Percentiles rank a stretch among this genome's conserved stretches.
Conservation (phyloP, 2,113 vertebrate genomes). For the Corvus hawaiiensis region DNA sequence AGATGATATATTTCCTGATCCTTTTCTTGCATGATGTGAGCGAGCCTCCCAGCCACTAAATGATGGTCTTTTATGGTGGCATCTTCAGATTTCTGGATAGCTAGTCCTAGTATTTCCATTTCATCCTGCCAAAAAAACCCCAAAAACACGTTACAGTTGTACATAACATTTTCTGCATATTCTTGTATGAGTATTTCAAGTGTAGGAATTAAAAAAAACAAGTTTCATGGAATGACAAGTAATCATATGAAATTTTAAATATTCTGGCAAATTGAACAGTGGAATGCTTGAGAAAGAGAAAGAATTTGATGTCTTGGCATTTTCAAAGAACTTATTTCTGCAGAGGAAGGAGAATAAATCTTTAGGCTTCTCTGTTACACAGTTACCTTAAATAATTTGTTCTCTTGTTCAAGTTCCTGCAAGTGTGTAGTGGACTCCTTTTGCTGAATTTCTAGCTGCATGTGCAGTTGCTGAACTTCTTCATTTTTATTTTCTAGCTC, state of each 20-base stretch:
- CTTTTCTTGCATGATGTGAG: conserved; percentile 86
- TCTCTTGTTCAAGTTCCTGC: conserved; percentile 84
- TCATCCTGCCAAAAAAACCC: conserved; percentile 64
- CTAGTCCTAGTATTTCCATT: conserved; percentile 67
- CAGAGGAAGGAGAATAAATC: neutral
- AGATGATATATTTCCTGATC: conserved; percentile 85
- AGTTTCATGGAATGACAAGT: neutral
- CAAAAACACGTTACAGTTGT: neutral
- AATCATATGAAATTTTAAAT: neutral
- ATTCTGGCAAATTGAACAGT: neutral
- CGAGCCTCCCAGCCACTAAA: conserved; percentile 79
- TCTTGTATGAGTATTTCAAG: neutral
- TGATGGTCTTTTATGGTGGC: conserved; percentile 68
- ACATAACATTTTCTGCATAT: neutral
- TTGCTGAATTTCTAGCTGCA: conserved; percentile 97
- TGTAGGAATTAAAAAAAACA: neutral
- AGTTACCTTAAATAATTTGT: conserved; percentile 84
- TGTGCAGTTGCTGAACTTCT: conserved; percentile 94
- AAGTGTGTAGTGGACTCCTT: conserved; percentile 88
- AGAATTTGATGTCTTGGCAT: neutral
- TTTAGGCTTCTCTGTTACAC: neutral
- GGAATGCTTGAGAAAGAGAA: neutral
- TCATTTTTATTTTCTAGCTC: conserved; percentile 98
- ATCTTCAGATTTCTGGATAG: conserved; percentile 59
- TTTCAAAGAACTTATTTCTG: neutral